Base-by-base conservation (phyloP, 2,888 invertebrate genomes). In the Eurois occulta region DNA sequence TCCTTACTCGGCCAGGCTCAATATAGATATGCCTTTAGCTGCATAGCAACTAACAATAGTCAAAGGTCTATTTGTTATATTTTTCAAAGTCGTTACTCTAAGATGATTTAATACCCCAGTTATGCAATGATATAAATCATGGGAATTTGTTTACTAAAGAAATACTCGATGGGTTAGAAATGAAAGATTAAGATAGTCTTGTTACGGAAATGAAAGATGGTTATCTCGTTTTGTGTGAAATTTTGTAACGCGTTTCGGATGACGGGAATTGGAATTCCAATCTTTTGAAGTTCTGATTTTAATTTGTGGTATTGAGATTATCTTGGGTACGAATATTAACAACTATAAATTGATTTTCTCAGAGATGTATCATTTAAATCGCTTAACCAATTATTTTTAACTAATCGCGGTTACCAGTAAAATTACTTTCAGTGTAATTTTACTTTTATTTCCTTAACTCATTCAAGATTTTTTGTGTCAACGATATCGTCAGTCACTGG, bases 131-230 rank as follows among this genome's bases (percentile, higher is more conserved):
- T 85, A 92, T 92, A 93, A 91, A 92, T 93, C 90, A 90, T 77
- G 75, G 78, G 88, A 89, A 89, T 91, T 90, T 89, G 84, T 87
- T 87, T 86, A 64, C 77, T 85, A 89, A 91, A 85, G 88, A 83
- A 85, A 72, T 72, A 81, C 62, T 89, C 91, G 88, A 89, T 91
- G 89, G 90, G 89, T 93, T 91, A 91, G 90, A 91, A 92, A 93
- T 94, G 91, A 89, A 83, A 93, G 94, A 94, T 94, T 90, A 82
- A 94, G 94, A 94, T 94, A 93, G 87, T 87, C 88, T 84, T 88
- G 85, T 87, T 89, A 86, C 78, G 85, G 87, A 91, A 88, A 90
- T 90, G 85, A 89, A 89, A 88, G 91, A 90, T 87, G 86, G 78
- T 87, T 86, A 89, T 89, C 89, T 89, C 77, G 86, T 84, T 86